Evolutionary conservation across 2,888 invertebrate species (phyloP).

Genomic region (Metalampra italica): DNA sequence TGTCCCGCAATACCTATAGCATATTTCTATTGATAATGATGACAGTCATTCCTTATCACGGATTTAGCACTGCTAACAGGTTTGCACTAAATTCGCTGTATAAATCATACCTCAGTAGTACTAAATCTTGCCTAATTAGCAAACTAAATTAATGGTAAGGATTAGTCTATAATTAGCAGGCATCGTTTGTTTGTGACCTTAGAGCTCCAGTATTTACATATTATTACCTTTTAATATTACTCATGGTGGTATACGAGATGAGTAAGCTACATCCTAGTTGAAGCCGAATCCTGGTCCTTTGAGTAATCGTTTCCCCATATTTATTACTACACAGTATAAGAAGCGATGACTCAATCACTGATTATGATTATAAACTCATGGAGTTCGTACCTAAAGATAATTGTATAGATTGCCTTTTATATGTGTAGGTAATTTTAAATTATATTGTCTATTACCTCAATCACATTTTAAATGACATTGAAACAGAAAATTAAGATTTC

Average conservation of each 20-base stretch:
- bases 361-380: slow-evolving; percentile 41
- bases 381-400: slow-evolving; percentile 38
- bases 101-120: not conserved
- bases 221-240: slow-evolving; percentile 22
- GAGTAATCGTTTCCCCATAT: slow-evolving; percentile 38
- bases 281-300: slow-evolving; percentile 38
- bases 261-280: slow-evolving; percentile 43
- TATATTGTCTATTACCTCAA: not conserved
- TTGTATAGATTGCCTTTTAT: slow-evolving; percentile 35
- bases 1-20: too few relatives aligned
- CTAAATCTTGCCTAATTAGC: not conserved
- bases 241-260: slow-evolving; percentile 34
- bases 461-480: too few relatives aligned
- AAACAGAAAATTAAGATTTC: too few relatives aligned
- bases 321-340: slow-evolving; percentile 24
- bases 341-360: slow-evolving; percentile 45
- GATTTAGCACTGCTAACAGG: too few relatives aligned
- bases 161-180: not conserved
- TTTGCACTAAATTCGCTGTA: not conserved
- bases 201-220: not conserved
- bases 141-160: not conserved
- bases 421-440: not conserved
- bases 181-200: slow-evolving; percentile 3
- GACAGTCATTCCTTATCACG: not conserved
- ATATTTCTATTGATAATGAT: too few relatives aligned